These are phyloP conservation scores for Malacoraja senta DNA, from an alignment of 2,797 vertebrate genomes.

Conservation along the genomic window DNA sequence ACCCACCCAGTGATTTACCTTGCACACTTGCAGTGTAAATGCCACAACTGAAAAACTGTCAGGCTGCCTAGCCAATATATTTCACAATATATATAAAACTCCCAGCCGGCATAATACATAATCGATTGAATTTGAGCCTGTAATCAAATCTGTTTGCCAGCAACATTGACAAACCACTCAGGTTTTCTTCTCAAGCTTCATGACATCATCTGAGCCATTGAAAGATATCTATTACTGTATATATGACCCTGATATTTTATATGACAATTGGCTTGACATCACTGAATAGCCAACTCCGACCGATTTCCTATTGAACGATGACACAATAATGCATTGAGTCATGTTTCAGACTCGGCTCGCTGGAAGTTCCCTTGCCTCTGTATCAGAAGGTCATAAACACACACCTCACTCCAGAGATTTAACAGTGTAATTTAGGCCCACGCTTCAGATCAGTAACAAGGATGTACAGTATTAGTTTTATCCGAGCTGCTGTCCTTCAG, in stretches of 20 bases:
- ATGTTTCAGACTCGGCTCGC: neutral
- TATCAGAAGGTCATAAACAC: constrained; percentile 15
- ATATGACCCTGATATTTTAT: constrained; percentile 18
- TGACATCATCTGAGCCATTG: constrained; percentile 21
- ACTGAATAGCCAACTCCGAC: neutral
- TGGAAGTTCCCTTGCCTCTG: neutral
- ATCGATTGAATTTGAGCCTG: constrained; percentile 15
- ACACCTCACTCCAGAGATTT: constrained; percentile 12
- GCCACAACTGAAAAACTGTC: neutral
- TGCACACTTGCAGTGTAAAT: neutral
- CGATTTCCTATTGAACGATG: constrained; percentile 23
- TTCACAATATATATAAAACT: neutral
- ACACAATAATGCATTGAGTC: neutral
- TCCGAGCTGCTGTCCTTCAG: neutral
- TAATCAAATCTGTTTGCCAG: constrained; percentile 17
- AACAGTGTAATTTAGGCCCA: constrained; percentile 1
- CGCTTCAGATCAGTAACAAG: neutral
- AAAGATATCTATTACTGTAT: constrained; percentile 6
- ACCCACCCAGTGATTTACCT: neutral
- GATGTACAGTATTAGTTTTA: neutral
- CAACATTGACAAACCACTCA: constrained; percentile 10
- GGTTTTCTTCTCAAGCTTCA: neutral
- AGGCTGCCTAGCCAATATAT: neutral
- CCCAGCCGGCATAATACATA: neutral
- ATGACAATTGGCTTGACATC: constrained; percentile 26